Conservation (phyloP, 1,140 invertebrate species). For the Procambarus virginalis region DNA sequence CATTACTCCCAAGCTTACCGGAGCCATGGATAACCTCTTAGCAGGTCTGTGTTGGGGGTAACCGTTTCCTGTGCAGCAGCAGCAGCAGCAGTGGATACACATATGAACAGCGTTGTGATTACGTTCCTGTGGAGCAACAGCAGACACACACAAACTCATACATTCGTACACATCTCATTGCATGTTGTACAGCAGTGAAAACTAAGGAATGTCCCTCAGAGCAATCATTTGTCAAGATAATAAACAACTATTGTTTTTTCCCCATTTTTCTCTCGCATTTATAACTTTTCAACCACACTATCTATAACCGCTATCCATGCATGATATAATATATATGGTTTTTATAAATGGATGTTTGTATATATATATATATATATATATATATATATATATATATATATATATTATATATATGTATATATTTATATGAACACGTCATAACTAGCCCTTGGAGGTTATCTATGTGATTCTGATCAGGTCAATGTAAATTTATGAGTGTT, state of each 20-base stretch:
- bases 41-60: constrained; percentile 1
- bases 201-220: neutral
- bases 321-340: neutral
- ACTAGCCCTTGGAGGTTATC: neutral
- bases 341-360: too few species aligned
- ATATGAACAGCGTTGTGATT: neutral
- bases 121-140: neutral
- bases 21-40: constrained; percentile 51
- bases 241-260: neutral
- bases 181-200: neutral
- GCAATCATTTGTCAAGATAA: neutral
- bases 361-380: too few species aligned
- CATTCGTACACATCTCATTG: neutral
- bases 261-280: neutral
- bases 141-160: neutral
- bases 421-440: neutral
- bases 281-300: neutral
- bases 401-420: too few species aligned
- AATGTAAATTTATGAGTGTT: neutral
- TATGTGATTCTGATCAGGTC: neutral
- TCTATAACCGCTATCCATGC: neutral
- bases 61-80: neutral
- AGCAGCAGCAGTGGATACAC: too few species aligned
- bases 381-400: too few species aligned
- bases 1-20: constrained; percentile 71